These are phyloP conservation scores for Plebejus melissa DNA, from an alignment of 2,888 invertebrate species.

Conservation along the genomic window DNA sequence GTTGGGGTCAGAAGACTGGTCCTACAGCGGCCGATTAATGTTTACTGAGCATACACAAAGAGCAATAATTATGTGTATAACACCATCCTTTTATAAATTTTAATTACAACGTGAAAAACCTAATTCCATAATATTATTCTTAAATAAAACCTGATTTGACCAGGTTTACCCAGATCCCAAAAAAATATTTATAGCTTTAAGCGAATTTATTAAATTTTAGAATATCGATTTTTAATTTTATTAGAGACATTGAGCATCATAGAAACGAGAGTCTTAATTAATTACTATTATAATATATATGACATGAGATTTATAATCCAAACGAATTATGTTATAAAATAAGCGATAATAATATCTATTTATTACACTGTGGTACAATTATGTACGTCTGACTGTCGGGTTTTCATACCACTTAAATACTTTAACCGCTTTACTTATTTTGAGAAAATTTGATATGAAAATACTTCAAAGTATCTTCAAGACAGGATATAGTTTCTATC, in stretches of 20 bases:
- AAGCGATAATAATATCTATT: too few species aligned
- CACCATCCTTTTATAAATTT: slow-evolving; percentile 6
- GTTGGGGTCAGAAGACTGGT: too few species aligned
- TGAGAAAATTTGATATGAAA: too few species aligned
- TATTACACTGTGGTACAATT: too few species aligned
- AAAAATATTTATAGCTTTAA: neutral
- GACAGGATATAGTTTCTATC: too few species aligned
- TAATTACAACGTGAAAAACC: neutral
- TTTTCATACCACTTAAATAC: too few species aligned
- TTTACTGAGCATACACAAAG: neutral
- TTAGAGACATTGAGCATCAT: neutral
- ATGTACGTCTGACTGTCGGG: too few species aligned
- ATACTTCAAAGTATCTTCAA: too few species aligned
- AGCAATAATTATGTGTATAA: neutral
- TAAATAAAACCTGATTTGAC: neutral
- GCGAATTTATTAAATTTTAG: neutral
- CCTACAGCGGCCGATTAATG: too few species aligned
- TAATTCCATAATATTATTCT: neutral
- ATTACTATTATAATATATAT: neutral
- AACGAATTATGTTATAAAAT: too few species aligned
- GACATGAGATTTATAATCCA: neutral
- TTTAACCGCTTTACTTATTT: too few species aligned
- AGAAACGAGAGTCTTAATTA: neutral
- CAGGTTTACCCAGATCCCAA: neutral
- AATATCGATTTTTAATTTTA: slow-evolving; percentile 6